Base-by-base conservation (phyloP, 2,797 vertebrate species). In the Parauchenoglanis punctatus region DNA sequence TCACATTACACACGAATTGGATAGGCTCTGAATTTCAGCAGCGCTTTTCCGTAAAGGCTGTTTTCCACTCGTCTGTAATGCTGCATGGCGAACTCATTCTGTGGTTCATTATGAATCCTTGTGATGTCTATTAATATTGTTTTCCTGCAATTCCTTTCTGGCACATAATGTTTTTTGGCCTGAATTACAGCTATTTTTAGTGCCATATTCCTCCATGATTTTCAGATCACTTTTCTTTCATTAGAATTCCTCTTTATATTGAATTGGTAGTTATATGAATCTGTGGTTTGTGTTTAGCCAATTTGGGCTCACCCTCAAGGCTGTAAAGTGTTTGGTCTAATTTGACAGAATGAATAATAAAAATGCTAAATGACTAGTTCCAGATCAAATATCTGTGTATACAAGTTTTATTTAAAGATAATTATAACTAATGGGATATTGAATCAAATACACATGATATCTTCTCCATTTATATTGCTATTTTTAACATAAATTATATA, bases 101-200 rank as follows among this genome's bases (percentile, higher is more conserved):
- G 91, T 83, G 87, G 84, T 90, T 92, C 88, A 91, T 91, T 91
- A 90, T 58, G 49, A 87, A 54, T 86, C 87, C 40, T 81, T 81
- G 77, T 77, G 80, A 87, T 75, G 78, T 89, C 58, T 89, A 81
- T 89, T 89, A 87, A 87, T 88, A 88, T 85, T 65, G 84, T 86
- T 81, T 63, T 54, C 67, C 46, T 83, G 49, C 23, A 35, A 84
- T 88, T 75, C 25, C 17, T 81, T 87, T 84, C 63, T 85, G 84
- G 82, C 84, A 52, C 82, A 83, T 76, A 88, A 89, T 87, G 80
- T 46, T 70, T 85, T 82, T 70, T 85, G 82, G 76, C 72, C 68
- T 58, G 58, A 76, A 82, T 72, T 84, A 54, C 20, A 35, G 77
- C 65, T 89, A 83, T 88, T 86, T 90, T 86, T 88, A 88, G 81